phyloP scores from a whole-genome alignment of 1,140 invertebrate species.

The Nymphalis io region DNA sequence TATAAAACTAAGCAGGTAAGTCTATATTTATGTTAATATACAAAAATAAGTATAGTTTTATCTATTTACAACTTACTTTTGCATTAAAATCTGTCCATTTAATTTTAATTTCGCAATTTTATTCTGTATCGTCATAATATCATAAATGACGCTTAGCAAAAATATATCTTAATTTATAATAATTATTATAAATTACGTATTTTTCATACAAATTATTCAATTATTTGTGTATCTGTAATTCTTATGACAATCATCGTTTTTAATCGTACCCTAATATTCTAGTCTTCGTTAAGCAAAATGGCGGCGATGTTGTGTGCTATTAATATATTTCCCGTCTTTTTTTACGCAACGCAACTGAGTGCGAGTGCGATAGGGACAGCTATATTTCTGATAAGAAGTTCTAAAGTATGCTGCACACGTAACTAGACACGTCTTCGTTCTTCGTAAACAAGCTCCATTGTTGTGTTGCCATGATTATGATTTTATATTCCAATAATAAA shows the following conservation, averaged over 20 bases:
- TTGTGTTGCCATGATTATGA: slow-evolving; percentile 59
- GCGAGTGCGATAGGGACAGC: slow-evolving; percentile 57
- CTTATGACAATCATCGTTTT: slow-evolving; percentile 27
- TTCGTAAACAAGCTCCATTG: slow-evolving; percentile 72
- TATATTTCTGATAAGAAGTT: slow-evolving; percentile 64
- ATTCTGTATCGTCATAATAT: slow-evolving; percentile 10
- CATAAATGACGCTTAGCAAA: slow-evolving; percentile 19
- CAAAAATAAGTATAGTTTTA: slow-evolving; percentile 27
- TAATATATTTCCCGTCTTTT: slow-evolving; percentile 68
- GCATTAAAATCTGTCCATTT: slow-evolving; percentile 1
- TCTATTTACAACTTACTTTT: slow-evolving; percentile 12
- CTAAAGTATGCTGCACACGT: slow-evolving; percentile 73
- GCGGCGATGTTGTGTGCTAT: slow-evolving; percentile 73
- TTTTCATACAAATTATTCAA: neutral
- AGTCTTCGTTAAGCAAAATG: slow-evolving; percentile 75
- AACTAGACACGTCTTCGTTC: slow-evolving; percentile 78
- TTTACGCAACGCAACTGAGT: slow-evolving; percentile 30
- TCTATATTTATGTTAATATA: slow-evolving; percentile 33
- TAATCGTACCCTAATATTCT: slow-evolving; percentile 52
- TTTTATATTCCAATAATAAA: slow-evolving; percentile 27
- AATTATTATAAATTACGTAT: slow-evolving; percentile 2
- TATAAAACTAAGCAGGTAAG: slow-evolving; percentile 63
- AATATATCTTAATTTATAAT: slow-evolving; percentile 7
- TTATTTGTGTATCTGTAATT: slow-evolving; percentile 24
- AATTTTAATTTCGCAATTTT: slow-evolving; percentile 35